Evolutionary conservation across 2,113 vertebrate species (phyloP), one percentile per base, ranked within the genome.

Genomic region (Motacilla alba): DNA sequence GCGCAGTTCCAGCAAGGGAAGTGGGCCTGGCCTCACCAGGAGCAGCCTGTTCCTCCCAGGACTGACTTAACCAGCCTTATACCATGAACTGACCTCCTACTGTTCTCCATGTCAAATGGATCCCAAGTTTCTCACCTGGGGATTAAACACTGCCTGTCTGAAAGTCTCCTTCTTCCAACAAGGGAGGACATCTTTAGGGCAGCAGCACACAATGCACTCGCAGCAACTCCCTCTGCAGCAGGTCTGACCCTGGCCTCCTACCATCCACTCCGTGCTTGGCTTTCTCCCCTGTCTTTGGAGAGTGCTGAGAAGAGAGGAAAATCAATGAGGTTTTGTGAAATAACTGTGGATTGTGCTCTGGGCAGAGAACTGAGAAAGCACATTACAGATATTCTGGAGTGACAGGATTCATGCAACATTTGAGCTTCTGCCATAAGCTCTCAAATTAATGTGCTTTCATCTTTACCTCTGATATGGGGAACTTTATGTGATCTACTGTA

Each of bases 1-100:
- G 16, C 0, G 0, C 10, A 27, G 11, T 15, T 79, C 66, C 18
- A 53, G 33, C 7, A 53, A 53, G 39, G 10, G 5, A 6, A 7
- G 24, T 7, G 24, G 19, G 28, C 50, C 35, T 60, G 80, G 17
- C 20, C 50, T 63, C 30, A 13, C 11, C 39, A 44, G 18, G n/a
- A 75, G 17, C 47, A 3, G 19, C 27, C 16, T 31, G 16, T 0
- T 86, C 55, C 31, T 80, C 53, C 30, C 43, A 68, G 46, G 20
- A 19, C 53, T 58, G 47, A n/a, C 31, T 67, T 70, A 49, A 46
- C 9, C 8, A 47, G 7, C 4, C 22, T 28, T 4, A 3, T 24
- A 21, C 33, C 7, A 20, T 22, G 17, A 90, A 24, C 23, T 37
- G 33, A 41, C 37, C 35, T 72, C 43, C 63, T 59, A 12, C 16